Percentiles rank a stretch among this genome's conserved stretches.
These are phyloP conservation scores for Archaeoteleia sp. DNA, from an alignment of 2,888 invertebrate genomes.

Conservation along the genomic window DNA sequence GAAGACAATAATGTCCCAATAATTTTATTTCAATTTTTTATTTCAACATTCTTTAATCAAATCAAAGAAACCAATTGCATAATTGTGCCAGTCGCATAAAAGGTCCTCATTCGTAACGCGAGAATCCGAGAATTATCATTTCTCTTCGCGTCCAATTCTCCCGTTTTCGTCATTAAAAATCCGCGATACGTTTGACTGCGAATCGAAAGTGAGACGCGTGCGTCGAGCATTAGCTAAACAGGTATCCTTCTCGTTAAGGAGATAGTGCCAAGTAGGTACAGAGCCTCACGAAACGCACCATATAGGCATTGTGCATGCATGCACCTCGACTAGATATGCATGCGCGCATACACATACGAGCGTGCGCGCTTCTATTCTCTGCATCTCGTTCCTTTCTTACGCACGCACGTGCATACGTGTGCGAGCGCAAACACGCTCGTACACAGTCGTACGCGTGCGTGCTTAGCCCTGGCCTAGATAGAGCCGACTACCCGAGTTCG, in stretches of 20 bases:
- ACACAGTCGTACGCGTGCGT: conserved; percentile 57
- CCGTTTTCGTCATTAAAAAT: conserved; percentile 48
- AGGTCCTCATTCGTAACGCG: too few relatives aligned
- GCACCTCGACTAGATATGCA: conserved; percentile 52
- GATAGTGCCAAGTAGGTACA: conserved; percentile 61
- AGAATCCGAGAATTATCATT: too few relatives aligned
- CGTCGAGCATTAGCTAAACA: conserved; percentile 18
- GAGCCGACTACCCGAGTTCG: conserved; percentile 61
- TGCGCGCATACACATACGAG: conserved; percentile 45
- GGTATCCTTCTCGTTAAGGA: conserved; percentile 61
- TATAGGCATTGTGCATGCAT: conserved; percentile 49
- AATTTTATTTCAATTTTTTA: too few relatives aligned
- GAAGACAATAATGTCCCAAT: too few relatives aligned
- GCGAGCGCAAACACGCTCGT: conserved; percentile 26
- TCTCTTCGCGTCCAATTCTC: conserved; percentile 29
- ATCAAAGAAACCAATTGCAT: too few relatives aligned
- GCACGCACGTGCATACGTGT: conserved; percentile 34
- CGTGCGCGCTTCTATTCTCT: conserved; percentile 46
- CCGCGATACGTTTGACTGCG: conserved; percentile 51
- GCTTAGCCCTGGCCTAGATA: conserved; percentile 75
- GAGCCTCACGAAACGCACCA: conserved; percentile 40
- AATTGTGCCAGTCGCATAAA: too few relatives aligned
- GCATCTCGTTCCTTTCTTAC: conserved; percentile 38
- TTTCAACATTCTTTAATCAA: too few relatives aligned
- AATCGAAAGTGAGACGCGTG: conserved; percentile 65